Evolutionary conservation across 2,888 invertebrate genomes (phyloP), one percentile per base, ranked within the genome.

Genomic region (Watsonalla binaria): DNA sequence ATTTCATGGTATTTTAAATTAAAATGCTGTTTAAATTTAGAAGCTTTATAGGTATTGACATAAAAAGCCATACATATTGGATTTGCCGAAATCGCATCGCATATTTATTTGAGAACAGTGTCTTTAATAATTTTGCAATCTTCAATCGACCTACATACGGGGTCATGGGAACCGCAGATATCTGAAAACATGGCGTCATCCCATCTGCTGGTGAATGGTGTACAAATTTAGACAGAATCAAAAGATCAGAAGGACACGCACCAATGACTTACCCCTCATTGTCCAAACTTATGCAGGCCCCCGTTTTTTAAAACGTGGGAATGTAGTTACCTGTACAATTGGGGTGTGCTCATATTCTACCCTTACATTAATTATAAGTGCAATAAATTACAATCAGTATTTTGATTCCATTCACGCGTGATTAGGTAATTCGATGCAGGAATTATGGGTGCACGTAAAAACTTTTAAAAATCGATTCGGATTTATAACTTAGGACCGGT

Each of bases 371-470:
- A 85, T 85, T 86, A 81, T 78, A 75, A 80, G 76, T 77, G 82
- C 84, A 80, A 89, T 88, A 89, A 86, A 85, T 89, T 82, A 82
- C 77, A 87, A 86, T 86, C 82, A 82, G 79, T 82, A 82, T 86
- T 84, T 84, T 82, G 81, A 84, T 84, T 74, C 68, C 64, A 70
- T 81, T 79, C 77, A 79, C 70, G 80, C 76, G 59, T 76, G 80
- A 84, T 85, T 82, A 70, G 77, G 72, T 72, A 68, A 76, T 78
- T 74, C 67, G 74, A 78, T 76, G 72, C 76, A 68, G 62, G 72
- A 62, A 67, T 72, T 68, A 67, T 54, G 55, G 14, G 47, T 15
- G 52, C 53, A 52, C 57, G 53, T 60, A 60, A 54, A 46, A 53
- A 53, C 54, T 61, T 55, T 51, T 24, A 24, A 24, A 24, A 24